Conservation (phyloP, 1,140 invertebrate species). For the Marisa cornuarietis region DNA sequence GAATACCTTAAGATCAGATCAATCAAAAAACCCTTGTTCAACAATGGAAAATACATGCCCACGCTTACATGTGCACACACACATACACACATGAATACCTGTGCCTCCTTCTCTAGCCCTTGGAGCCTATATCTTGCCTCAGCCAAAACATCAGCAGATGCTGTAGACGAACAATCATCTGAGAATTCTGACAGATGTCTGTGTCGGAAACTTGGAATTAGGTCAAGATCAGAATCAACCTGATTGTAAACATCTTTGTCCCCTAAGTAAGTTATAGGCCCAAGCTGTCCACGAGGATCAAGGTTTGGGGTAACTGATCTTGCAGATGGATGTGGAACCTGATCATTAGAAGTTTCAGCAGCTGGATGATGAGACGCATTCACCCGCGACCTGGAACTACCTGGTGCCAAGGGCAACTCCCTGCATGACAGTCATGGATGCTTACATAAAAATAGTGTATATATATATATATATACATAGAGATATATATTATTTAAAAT, state of each 20-base stretch:
- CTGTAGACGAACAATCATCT: constrained; percentile 50
- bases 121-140: constrained; percentile 57
- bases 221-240: constrained; percentile 47
- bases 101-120: constrained; percentile 59
- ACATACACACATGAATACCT: constrained; percentile 35
- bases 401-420: too few species aligned
- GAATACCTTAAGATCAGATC: background rate
- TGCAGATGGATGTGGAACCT: background rate
- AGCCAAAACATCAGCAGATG: constrained; percentile 57
- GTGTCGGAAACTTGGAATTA: background rate
- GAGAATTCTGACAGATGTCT: constrained; percentile 14
- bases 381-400: constrained; percentile 1
- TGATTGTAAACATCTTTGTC: constrained; percentile 55
- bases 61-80: background rate
- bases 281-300: constrained; percentile 17
- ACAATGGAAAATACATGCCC: background rate
- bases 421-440: too few species aligned
- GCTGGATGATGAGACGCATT: constrained; percentile 2
- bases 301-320: constrained; percentile 10
- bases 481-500: too few species aligned
- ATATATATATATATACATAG: too few species aligned
- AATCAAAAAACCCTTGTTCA: background rate
- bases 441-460: too few species aligned
- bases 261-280: constrained; percentile 20
- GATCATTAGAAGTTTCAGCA: background rate